Evolutionary conservation across 2,888 invertebrate species (phyloP).

Genomic region (Parochlus steinenii): DNA sequence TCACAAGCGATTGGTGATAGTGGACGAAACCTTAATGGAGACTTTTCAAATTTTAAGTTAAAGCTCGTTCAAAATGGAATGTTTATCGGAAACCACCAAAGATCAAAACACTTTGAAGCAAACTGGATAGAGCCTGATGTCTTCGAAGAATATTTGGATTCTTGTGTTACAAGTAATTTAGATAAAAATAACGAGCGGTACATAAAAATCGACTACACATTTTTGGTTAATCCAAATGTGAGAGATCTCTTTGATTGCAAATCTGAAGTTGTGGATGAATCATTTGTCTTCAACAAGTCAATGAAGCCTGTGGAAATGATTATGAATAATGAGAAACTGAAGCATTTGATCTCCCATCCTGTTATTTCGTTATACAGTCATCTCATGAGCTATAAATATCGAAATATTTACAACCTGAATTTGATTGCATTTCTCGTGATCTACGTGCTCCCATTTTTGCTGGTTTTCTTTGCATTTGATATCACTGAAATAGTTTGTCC

Average conservation of each 20-base stretch:
- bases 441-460: constrained; percentile 9
- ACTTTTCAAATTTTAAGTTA: too few species aligned
- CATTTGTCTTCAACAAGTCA: constrained; percentile 1
- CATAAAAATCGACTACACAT: constrained; percentile 6
- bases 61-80: too few species aligned
- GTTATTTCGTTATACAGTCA: constrained; percentile 7
- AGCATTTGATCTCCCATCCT: constrained; percentile 8
- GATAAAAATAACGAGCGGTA: neutral
- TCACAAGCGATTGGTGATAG: too few species aligned
- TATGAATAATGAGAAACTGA: constrained; percentile 1
- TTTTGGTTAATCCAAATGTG: constrained; percentile 5
- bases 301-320: constrained; percentile 8
- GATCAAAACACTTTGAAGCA: too few species aligned
- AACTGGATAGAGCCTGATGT: constrained; percentile 8
- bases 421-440: constrained; percentile 7
- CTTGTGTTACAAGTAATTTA: constrained; percentile 2
- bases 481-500: too few species aligned
- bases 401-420: constrained; percentile 9
- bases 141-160: constrained; percentile 7
- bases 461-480: too few species aligned
- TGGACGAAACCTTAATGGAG: too few species aligned
- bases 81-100: too few species aligned
- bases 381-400: constrained; percentile 4
- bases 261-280: neutral
- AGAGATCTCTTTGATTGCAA: constrained; percentile 1